Evolutionary conservation across 2,113 vertebrate species (phyloP), one percentile per base, ranked within the genome.

Genomic region (Tyto alba): DNA sequence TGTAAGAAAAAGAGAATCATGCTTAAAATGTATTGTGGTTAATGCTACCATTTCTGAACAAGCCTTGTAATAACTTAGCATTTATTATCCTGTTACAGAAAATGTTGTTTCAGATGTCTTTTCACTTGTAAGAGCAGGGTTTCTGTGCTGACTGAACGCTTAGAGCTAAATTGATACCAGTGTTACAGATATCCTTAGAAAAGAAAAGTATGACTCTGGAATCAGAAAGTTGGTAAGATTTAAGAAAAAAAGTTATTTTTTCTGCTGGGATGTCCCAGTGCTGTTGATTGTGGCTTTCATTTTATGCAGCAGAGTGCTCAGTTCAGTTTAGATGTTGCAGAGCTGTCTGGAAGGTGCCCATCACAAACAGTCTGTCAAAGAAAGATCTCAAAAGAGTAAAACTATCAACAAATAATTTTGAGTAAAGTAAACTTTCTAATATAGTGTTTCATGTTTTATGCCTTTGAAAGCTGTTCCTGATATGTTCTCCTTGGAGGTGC

Each of bases 21-120:
- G 12, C 41, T 75, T 84, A 80, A 66, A 82, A 56, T 64, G 56
- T 78, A 21, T 50, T 84, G 89, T 62, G 30, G 72, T 90, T 89
- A 96, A 66, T 89, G 68, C 80, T 63, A 72, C 77, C 27, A 23
- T 95, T 96, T 95, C 36, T 43, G 45, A 82, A 92, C 22, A 73
- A 82, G 45, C 19, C 41, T 68, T 88, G 16, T 76, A 82, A 84
- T 50, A 76, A 75, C 7, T 67, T 62, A 63, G 34, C 10, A 79
- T 91, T 85, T 53, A 72, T 87, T 82, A 73, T 40, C 16, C n/a
- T 88, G 80, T 75, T 36, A 12, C 17, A 90, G 45, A 88, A 88
- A 88, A 83, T 32, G 4, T 48, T 67, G 50, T 55, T 95, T 76
- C 41, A 69, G 64, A 55, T 59, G 16, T 71, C 40, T 90, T 81